Base-by-base conservation (phyloP, 2,888 invertebrate genomes). In the Parthenolecanium corni region DNA sequence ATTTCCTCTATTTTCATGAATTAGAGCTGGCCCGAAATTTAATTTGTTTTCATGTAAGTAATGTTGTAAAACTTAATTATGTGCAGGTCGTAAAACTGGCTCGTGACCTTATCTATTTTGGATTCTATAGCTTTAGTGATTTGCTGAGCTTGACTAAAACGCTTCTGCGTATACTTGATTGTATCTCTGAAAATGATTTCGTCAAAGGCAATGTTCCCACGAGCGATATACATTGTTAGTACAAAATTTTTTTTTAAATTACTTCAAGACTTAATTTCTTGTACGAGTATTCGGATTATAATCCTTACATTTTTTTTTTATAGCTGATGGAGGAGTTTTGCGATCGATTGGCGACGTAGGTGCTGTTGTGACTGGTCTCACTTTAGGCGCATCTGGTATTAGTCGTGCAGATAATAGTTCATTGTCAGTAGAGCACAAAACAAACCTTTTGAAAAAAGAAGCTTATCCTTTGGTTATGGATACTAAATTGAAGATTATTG, bases 401-500 rank as follows among this genome's bases (percentile, higher is more conserved):
- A 78, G 80, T 5, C 78, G 82, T 66, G 61, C 52, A 76, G 80
- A 5, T 57, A 68, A 20, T 20, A 63, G 66, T 9, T 76, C 80
- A 0, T 76, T 78, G 11, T 77, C 79, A 38, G 72, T 79, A 14
- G 74, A 74, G 4, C 77, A 79, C 68, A 73, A 72, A 38, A 73
- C 77, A 75, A 68, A 69, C 74, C 70, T 69, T 52, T 67, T 76
- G 67, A 85, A 86, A 70, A 83, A 90, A 68, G 94, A 95, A 71
- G 67, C 66, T 0, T 92, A 93, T 72, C 91, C 92, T 0, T 79
- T 96, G 24, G 93, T 97, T 56, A 94, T 98, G 91, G 96, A 97
- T 71, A 98, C 97, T 61, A 98, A 98, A 76, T 79, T 98, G 65
- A 97, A 96, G 76, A 97, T 98, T 66, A 96, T 98, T 58, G 97